These are phyloP conservation scores for Xanthorhoe spadicearia DNA, from an alignment of 2,888 invertebrate genomes.

Conservation along the genomic window DNA sequence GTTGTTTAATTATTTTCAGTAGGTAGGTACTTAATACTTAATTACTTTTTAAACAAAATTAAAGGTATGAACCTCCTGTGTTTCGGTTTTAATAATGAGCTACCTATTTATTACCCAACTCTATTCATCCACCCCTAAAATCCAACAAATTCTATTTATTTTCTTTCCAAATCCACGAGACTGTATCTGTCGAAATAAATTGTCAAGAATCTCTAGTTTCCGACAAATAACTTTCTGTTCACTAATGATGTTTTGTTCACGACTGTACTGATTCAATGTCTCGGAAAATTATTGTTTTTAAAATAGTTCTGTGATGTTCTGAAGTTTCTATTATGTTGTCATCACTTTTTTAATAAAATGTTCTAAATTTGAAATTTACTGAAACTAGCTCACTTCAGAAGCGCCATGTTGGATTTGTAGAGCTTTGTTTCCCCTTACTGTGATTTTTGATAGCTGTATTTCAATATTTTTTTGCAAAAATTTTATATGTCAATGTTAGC, in stretches of 20 bases:
- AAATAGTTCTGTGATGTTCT: slow-evolving; percentile 45
- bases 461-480: neutral
- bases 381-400: neutral
- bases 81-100: neutral
- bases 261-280: slow-evolving; percentile 51
- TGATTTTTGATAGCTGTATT: neutral
- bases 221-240: slow-evolving; percentile 65
- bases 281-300: slow-evolving; percentile 47
- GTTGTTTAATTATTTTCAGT: no score
- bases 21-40: no score
- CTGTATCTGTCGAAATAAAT: slow-evolving; percentile 75
- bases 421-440: no score
- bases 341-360: slow-evolving; percentile 37
- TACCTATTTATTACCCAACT: slow-evolving; percentile 18
- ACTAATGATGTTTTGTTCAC: slow-evolving; percentile 75
- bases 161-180: slow-evolving; percentile 68
- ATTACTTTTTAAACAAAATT: no score
- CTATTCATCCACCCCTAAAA: slow-evolving; percentile 22
- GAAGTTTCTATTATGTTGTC: slow-evolving; percentile 42
- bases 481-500: slow-evolving; percentile 12
- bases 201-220: slow-evolving; percentile 64
- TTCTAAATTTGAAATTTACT: slow-evolving; percentile 13
- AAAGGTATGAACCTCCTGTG: no score
- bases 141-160: slow-evolving; percentile 56
- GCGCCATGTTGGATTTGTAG: neutral